Base-by-base conservation (phyloP, 1,140 invertebrate species). In the Leptoteleia sp. region DNA sequence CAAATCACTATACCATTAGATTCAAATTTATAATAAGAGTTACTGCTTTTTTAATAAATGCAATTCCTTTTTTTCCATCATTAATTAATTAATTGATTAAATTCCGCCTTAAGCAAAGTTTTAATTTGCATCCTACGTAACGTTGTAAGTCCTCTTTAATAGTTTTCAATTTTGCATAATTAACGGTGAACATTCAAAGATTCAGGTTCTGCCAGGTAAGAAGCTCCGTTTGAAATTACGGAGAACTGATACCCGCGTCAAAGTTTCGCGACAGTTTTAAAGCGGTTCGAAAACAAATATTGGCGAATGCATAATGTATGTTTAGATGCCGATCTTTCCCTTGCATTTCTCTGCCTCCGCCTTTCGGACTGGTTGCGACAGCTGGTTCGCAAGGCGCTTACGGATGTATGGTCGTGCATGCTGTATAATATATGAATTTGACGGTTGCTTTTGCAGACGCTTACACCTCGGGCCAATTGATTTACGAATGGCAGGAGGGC, bases 401-500 rank as follows among this genome's bases (percentile, higher is more conserved):
- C 16, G 27, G 25, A 31, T 37, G 15, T 33, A 22, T 33, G 4
- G n/a, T 7, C 15, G 8, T 33, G 37, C n/a, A n/a, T 65, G 8
- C 25, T 31, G 19, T 35, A 48, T 59, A 59, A 40, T 59, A 72
- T 55, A 83, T 76, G 67, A 80, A 83, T 81, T 80, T 59, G 22
- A 25, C 59, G 33, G n/a, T n/a, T n/a, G n/a, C n/a, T n/a, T n/a
- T n/a, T n/a, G n/a, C 82, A 98, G 96, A 97, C 90, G 97, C 96
- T 0, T 98, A 98, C 86, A 96, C 96, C 0, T 94, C 94, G 8
- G 92, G 94, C 54, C 95, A 98, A 83, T 89, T 99, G 27, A 91
- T 97, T 3, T 99, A 98, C 88, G 92, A 94, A 79, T 99, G 97
- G 97, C 94, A 96, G 83, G 92, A 92, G 72, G 92, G 93, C 0